Percentiles rank a stretch among this genome's conserved stretches.
Evolutionary conservation across 2,888 invertebrate species (phyloP).

Genomic region (Drosophila anomelani): DNA sequence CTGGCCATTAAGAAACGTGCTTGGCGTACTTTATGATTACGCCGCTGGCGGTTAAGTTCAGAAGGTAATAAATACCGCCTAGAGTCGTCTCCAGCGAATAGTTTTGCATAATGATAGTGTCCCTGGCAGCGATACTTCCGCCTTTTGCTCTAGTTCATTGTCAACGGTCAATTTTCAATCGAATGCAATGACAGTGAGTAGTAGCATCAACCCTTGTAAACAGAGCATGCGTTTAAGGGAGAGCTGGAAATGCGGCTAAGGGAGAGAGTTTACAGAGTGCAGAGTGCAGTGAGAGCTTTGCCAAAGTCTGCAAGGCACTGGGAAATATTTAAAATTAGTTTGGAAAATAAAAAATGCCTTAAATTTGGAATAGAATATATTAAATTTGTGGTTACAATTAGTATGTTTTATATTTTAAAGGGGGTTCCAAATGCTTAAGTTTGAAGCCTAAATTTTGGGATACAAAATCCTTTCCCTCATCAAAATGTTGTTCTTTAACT

Average conservation of each 20-base stretch:
- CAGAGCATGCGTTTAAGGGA: constrained; percentile 40
- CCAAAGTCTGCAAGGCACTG: constrained; percentile 47
- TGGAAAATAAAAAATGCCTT: too few species aligned
- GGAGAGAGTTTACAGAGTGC: constrained; percentile 17
- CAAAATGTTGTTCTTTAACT: neutral
- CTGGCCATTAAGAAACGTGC: constrained; percentile 64
- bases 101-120: constrained; percentile 69
- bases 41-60: constrained; percentile 23
- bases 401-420: too few species aligned
- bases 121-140: constrained; percentile 62
- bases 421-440: neutral
- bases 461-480: neutral
- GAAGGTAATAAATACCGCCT: neutral
- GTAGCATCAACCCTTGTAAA: constrained; percentile 20
- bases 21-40: constrained; percentile 31
- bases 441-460: neutral
- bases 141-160: constrained; percentile 69
- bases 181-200: constrained; percentile 1
- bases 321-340: constrained; percentile 10
- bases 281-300: constrained; percentile 39
- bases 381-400: too few species aligned
- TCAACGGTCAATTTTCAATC: constrained; percentile 61
- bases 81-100: constrained; percentile 31
- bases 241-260: constrained; percentile 1
- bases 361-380: neutral